Percentiles rank a stretch among this genome's conserved stretches.
These are phyloP conservation scores for Lordiphosa mommai DNA, from an alignment of 1,140 invertebrate species.

Conservation along the genomic window DNA sequence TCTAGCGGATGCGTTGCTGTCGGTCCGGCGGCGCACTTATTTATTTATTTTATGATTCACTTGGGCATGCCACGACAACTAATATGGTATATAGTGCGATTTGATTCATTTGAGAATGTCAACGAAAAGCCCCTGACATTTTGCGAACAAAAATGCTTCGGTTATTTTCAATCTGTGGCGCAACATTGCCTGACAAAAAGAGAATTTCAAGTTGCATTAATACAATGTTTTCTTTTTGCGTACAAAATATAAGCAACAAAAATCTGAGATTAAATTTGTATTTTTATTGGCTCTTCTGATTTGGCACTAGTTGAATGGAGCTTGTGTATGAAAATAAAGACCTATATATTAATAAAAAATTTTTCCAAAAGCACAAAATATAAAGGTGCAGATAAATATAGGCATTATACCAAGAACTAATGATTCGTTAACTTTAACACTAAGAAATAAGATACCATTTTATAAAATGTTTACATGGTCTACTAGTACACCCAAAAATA, in stretches of 20 bases:
- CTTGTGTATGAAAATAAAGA: not conserved
- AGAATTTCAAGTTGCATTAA: slow-evolving; percentile 28
- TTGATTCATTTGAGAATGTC: slow-evolving; percentile 38
- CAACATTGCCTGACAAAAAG: slow-evolving; percentile 30
- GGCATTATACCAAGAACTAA: too few species aligned
- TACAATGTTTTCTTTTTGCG: not conserved
- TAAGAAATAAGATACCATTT: too few species aligned
- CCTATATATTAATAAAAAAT: too few species aligned
- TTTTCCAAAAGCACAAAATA: too few species aligned
- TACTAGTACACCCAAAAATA: too few species aligned
- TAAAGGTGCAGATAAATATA: too few species aligned
- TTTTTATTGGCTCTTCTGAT: slow-evolving; percentile 36
- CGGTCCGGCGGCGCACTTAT: slow-evolving; percentile 48
- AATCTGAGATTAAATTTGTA: slow-evolving; percentile 54
- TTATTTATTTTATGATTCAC: slow-evolving; percentile 57
- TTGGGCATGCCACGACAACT: too few species aligned
- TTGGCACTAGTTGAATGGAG: not conserved
- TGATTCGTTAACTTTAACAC: too few species aligned
- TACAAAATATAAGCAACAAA: slow-evolving; percentile 3
- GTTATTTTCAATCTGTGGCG: slow-evolving; percentile 44
- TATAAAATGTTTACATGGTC: too few species aligned
- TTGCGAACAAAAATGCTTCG: slow-evolving; percentile 25
- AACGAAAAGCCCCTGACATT: slow-evolving; percentile 41
- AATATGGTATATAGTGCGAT: too few species aligned
- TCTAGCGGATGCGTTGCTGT: slow-evolving; percentile 58